Percentiles rank a stretch among this genome's conserved stretches.
Evolutionary conservation across 2,797 vertebrate genomes (phyloP).

Genomic region (Pseudomugil gertrudae): DNA sequence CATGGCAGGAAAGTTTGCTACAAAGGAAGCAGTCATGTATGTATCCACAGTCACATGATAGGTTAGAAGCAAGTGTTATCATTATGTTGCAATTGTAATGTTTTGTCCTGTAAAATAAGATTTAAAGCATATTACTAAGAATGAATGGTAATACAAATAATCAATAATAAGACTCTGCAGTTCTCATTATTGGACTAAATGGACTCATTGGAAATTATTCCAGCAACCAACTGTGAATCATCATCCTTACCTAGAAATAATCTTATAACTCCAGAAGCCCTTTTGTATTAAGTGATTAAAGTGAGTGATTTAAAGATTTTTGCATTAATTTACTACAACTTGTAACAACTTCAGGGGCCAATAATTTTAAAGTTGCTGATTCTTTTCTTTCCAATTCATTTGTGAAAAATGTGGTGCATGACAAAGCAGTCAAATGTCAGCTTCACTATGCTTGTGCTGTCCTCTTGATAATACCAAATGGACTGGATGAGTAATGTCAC

Average conservation of each 20-base stretch:
- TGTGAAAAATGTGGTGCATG: background rate
- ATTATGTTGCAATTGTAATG: slow-evolving; percentile 8
- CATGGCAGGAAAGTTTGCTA: background rate
- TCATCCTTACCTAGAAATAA: background rate
- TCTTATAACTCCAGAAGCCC: background rate
- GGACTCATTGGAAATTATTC: background rate
- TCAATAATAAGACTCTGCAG: background rate
- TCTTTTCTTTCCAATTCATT: background rate
- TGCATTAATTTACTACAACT: background rate
- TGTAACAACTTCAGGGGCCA: slow-evolving; percentile 1
- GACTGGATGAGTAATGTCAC: background rate
- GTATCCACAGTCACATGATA: slow-evolving; percentile 26
- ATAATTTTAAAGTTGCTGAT: background rate
- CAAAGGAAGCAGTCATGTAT: background rate
- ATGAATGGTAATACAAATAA: background rate
- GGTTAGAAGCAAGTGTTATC: slow-evolving; percentile 12
- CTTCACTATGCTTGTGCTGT: background rate
- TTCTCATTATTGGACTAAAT: background rate
- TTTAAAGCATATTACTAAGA: slow-evolving; percentile 26
- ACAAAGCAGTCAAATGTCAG: slow-evolving; percentile 1
- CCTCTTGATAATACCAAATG: background rate
- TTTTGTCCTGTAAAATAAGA: slow-evolving; percentile 23
- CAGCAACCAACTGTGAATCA: background rate
- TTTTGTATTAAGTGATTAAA: background rate
- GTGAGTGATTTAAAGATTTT: background rate